Conservation (phyloP, 2,888 invertebrate species). For the Stenotaenia linearis region DNA sequence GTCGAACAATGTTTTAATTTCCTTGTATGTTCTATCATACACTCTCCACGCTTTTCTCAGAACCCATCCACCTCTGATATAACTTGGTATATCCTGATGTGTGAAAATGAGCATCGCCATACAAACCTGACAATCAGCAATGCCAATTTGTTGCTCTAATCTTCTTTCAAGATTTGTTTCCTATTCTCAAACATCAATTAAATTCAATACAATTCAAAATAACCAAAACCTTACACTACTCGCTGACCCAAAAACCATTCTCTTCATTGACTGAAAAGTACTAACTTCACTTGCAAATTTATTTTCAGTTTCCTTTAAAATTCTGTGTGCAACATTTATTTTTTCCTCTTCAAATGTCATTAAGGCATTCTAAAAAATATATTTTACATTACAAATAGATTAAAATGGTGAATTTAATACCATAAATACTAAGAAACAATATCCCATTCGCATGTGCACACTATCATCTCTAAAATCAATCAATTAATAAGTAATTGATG, state of each 20-base stretch:
- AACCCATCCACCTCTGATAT: slow-evolving; percentile 61
- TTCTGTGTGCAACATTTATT: slow-evolving; percentile 54
- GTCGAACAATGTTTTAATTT: slow-evolving; percentile 40
- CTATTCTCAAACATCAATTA: no score
- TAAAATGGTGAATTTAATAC: no score
- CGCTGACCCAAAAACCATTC: slow-evolving; percentile 43
- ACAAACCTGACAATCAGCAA: slow-evolving; percentile 59
- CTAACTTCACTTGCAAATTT: slow-evolving; percentile 53
- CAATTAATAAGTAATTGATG: not conserved
- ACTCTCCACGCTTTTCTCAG: slow-evolving; percentile 64
- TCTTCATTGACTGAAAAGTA: slow-evolving; percentile 52
- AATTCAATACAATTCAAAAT: no score
- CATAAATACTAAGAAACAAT: slow-evolving; percentile 52
- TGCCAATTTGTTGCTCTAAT: slow-evolving; percentile 60
- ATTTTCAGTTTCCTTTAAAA: slow-evolving; percentile 58
- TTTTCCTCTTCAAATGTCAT: slow-evolving; percentile 66
- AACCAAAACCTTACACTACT: not conserved
- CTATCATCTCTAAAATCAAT: slow-evolving; percentile 45
- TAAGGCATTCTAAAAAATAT: slow-evolving; percentile 57
- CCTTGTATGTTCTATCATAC: slow-evolving; percentile 59
- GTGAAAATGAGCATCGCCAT: slow-evolving; percentile 60
- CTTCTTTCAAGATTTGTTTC: slow-evolving; percentile 48
- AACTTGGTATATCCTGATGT: slow-evolving; percentile 59
- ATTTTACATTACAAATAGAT: no score
- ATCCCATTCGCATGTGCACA: slow-evolving; percentile 51